A percentile compares a stretch with the other conserved stretches of the same genome.
Evolutionary conservation across 2,888 invertebrate species (phyloP).

Genomic region (Calliphora vomitoria): DNA sequence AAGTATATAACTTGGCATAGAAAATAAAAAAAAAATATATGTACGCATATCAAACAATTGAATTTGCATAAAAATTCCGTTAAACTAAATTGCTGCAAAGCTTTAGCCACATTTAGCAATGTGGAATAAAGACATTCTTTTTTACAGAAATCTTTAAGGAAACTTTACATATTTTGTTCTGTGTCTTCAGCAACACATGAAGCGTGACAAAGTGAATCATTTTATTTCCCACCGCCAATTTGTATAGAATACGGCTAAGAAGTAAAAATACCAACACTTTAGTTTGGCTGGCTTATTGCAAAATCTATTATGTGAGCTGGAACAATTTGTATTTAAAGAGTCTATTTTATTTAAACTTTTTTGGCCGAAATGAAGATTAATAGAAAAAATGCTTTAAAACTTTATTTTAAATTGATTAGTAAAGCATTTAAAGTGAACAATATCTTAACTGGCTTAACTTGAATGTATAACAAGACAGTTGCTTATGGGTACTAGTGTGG

Average conservation of each 20-base stretch:
- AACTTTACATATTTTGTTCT: conserved; percentile 1
- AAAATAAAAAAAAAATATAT: conserved; percentile 2
- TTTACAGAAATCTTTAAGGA: not conserved
- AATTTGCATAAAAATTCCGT: conserved; percentile 68
- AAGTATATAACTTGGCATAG: not conserved
- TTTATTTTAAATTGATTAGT: conserved; percentile 51
- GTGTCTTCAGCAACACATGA: not conserved
- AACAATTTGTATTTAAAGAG: conserved; percentile 18
- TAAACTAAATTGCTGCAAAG: conserved; percentile 48
- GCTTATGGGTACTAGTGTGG: too few relatives aligned
- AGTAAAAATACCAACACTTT: not conserved
- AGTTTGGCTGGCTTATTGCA: not conserved
- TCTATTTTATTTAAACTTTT: conserved; percentile 8
- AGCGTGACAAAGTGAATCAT: conserved; percentile 52
- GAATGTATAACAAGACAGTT: not conserved
- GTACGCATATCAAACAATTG: conserved; percentile 42
- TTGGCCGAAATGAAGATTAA: conserved; percentile 10
- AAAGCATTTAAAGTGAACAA: conserved; percentile 35
- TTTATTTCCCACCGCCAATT: conserved; percentile 7
- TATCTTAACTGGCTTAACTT: not conserved
- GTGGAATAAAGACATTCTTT: not conserved
- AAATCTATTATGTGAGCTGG: not conserved
- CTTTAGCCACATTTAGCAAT: conserved; percentile 10
- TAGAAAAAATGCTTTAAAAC: conserved; percentile 13
- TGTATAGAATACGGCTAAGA: not conserved